Conservation (phyloP, 2,113 vertebrate genomes). For the Picathartes gymnocephalus region DNA sequence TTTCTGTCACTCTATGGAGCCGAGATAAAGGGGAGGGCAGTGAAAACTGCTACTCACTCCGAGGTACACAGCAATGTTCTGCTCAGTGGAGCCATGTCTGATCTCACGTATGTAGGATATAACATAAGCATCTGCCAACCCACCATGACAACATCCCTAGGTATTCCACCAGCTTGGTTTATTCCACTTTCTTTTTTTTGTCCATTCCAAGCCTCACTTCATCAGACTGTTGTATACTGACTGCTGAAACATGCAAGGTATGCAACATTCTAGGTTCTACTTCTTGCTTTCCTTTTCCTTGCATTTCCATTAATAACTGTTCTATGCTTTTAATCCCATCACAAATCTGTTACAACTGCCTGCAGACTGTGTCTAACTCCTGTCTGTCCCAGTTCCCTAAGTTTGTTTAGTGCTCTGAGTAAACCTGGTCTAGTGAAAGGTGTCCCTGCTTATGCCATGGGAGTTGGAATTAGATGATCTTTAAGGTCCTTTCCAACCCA, state of each 20-base stretch:
- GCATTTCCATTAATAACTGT: neutral
- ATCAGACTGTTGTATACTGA: neutral
- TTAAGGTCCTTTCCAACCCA: neutral
- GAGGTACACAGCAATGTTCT: neutral
- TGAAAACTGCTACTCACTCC: neutral
- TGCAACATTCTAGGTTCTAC: neutral
- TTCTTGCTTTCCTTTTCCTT: neutral
- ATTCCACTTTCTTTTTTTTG: neutral
- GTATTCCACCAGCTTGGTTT: neutral
- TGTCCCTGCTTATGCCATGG: neutral
- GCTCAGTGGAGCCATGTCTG: neutral
- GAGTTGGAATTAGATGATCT: neutral
- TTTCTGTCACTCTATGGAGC: neutral
- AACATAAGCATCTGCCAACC: neutral
- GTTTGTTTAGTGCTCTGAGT: neutral
- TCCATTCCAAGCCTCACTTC: neutral
- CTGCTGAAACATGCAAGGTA: neutral
- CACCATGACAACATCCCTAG: neutral
- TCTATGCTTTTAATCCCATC: neutral
- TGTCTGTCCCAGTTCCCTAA: neutral
- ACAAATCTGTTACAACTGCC: neutral
- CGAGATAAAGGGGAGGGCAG: neutral
- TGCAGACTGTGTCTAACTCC: neutral
- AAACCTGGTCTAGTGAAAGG: neutral
- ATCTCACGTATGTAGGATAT: neutral